phyloP scores from a whole-genome alignment of 2,113 vertebrate species.

The Limnothrissa miodon region DNA sequence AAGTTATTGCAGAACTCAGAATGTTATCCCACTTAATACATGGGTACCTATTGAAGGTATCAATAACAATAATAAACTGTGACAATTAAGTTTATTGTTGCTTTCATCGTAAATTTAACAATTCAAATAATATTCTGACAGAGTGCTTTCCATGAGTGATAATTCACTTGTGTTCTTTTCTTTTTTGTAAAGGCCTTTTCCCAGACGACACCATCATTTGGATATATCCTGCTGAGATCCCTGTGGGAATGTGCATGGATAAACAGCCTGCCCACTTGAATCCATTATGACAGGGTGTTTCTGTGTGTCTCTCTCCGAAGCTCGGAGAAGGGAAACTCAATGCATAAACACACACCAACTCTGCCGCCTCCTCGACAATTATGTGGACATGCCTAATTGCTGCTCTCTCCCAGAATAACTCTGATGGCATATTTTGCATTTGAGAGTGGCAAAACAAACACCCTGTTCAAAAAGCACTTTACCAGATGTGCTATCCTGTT shows the following conservation, averaged over 20 bases:
- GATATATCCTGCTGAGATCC: background rate
- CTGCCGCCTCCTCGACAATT: slow-evolving; percentile 39
- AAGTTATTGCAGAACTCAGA: no score
- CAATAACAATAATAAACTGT: no score
- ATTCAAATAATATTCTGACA: background rate
- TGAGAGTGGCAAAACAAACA: slow-evolving; percentile 27
- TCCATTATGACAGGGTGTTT: slow-evolving; percentile 31
- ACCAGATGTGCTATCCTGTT: slow-evolving; percentile 34
- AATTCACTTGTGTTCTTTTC: background rate
- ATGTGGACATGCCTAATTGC: slow-evolving; percentile 36
- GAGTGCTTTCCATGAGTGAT: background rate
- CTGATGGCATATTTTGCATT: slow-evolving; percentile 22
- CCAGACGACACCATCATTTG: background rate
- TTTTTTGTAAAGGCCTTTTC: background rate
- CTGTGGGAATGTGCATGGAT: background rate
- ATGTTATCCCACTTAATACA: no score
- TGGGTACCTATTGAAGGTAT: no score
- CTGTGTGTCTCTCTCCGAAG: slow-evolving; percentile 23
- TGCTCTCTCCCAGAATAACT: slow-evolving; percentile 39
- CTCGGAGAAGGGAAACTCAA: slow-evolving; percentile 5
- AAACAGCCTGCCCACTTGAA: background rate
- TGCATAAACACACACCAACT: background rate
- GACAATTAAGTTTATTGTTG: no score
- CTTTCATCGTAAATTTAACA: no score
- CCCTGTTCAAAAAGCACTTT: slow-evolving; percentile 12